These are phyloP conservation scores for Plectropomus leopardus DNA, from an alignment of 2,113 vertebrate genomes.

Conservation along the genomic window DNA sequence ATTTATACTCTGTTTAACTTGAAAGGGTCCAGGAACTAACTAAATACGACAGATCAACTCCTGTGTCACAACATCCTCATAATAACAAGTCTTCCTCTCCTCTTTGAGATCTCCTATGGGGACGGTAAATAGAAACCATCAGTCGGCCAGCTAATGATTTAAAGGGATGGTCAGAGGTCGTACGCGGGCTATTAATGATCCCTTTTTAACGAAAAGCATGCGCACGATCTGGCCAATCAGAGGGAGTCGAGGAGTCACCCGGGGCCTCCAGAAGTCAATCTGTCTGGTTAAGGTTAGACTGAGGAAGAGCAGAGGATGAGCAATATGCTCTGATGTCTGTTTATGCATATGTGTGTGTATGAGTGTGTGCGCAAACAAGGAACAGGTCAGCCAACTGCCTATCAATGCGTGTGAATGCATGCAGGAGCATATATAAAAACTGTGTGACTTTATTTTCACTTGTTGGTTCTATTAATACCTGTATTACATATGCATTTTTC, in stretches of 20 bases:
- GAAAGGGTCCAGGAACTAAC: background rate
- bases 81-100: conserved; percentile 31
- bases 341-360: background rate
- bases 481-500: background rate
- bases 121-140: conserved; percentile 80
- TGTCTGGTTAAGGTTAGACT: conserved; percentile 73
- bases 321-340: conserved; percentile 38
- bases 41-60: conserved; percentile 21
- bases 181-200: conserved; percentile 75
- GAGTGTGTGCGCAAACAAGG: conserved; percentile 1
- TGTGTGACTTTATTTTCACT: background rate
- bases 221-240: conserved; percentile 68
- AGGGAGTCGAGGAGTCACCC: conserved; percentile 58
- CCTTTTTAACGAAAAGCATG: conserved; percentile 75
- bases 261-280: conserved; percentile 62
- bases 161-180: conserved; percentile 82
- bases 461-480: background rate
- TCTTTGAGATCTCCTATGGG: conserved; percentile 62
- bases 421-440: background rate
- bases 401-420: conserved; percentile 18
- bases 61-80: conserved; percentile 40
- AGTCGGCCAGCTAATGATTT: conserved; percentile 76
- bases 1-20: background rate
- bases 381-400: conserved; percentile 36
- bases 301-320: conserved; percentile 69